Evolutionary conservation across 2,888 invertebrate species (phyloP), one percentile per base, ranked within the genome.

Genomic region (Periphyllus acericola): DNA sequence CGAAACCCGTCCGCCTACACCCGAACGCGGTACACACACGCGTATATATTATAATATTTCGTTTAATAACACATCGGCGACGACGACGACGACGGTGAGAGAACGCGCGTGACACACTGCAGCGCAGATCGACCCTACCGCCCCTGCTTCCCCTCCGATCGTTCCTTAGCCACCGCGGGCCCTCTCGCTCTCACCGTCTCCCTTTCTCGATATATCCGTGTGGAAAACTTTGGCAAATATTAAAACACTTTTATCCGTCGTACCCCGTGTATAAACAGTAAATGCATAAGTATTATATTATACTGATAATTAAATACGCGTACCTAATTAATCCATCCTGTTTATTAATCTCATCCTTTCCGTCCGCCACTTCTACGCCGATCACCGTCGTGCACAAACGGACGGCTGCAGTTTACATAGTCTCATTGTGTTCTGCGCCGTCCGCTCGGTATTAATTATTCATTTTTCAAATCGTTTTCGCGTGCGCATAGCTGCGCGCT

Each of bases 61-160:
- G 66, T 82, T 71, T 81, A 81, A 82, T 81, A 72, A 82, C 82
- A 72, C 68, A 40, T 40, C 40, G 66, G 46, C 46, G 68, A 46
- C 19, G 71, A 34, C 71, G 17, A 29, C 68, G 29, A 29, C 9
- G 29, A 5, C 60, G 60, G 60, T 25, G 25, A 25, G 25, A 72
- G 36, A 78, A 3, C 21, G 0, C 32, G 32, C 32, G 19, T 29
- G 78, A 78, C 52, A 78, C 78, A 52, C 21, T 46, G 46, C 46
- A 46, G 14, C 46, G 14, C 46, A 11, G 46, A 46, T 46, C 46
- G 29, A 46, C 40, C 75, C 46, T 11, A 8, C 11, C 46, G 3
- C 46, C 46, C 14, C 11, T 46, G 1, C 1, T 46, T 14, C 14
- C 46, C 46, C 32, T 4, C 36, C 72, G 19, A 46, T 46, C 46